Conservation (phyloP, 1,140 invertebrate genomes). For the Drosophila carrolli region DNA sequence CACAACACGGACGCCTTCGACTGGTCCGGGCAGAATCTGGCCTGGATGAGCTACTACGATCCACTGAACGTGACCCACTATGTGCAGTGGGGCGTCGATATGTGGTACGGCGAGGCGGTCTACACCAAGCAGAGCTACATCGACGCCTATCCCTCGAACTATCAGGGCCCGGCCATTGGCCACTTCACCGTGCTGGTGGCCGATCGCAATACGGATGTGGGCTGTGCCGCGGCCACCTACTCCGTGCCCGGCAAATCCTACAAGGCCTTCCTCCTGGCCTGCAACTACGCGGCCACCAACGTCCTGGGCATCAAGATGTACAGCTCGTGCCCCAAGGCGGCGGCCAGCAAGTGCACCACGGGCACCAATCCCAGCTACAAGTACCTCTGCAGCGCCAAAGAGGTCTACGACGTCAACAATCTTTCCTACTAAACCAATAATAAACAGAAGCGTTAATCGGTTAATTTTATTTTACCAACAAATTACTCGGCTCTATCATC, state of each 20-base stretch:
- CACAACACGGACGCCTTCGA: conserved; percentile 68
- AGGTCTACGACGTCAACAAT: conserved; percentile 73
- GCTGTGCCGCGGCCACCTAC: conserved; percentile 69
- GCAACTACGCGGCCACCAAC: conserved; percentile 76
- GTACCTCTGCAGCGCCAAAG: conserved; percentile 59
- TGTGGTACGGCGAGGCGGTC: conserved; percentile 62
- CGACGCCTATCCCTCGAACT: conserved; percentile 53
- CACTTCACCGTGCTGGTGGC: conserved; percentile 77
- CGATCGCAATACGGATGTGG: conserved; percentile 67
- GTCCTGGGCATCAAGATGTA: conserved; percentile 66
- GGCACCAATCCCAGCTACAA: conserved; percentile 62
- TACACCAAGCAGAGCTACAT: conserved; percentile 54
- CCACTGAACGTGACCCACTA: conserved; percentile 37
- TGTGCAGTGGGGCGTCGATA: conserved; percentile 34
- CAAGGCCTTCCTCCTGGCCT: conserved; percentile 65
- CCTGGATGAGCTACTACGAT: conserved; percentile 57
- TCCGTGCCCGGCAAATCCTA: conserved; percentile 34
- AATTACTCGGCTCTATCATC: too few species aligned
- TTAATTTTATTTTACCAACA: not conserved
- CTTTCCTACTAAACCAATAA: conserved; percentile 34
- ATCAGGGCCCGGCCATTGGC: conserved; percentile 63
- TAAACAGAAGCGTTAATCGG: not conserved
- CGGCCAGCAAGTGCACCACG: conserved; percentile 66
- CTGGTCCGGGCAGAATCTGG: conserved; percentile 77
- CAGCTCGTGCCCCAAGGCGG: conserved; percentile 44